Conservation (phyloP, 2,888 invertebrate genomes). For the Drosophila prostipennis region DNA sequence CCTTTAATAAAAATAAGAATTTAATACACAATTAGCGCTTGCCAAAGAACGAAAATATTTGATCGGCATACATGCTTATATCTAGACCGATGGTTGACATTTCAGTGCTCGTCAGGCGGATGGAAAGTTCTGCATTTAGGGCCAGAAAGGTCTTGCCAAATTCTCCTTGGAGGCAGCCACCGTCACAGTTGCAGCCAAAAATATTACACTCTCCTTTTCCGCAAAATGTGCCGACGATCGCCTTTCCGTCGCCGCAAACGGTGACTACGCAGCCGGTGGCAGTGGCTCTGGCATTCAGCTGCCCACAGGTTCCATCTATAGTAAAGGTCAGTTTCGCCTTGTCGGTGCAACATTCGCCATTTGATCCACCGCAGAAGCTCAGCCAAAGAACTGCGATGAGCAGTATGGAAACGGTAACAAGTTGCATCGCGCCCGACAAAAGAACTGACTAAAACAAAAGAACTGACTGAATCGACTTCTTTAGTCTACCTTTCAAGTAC, state of each 20-base stretch:
- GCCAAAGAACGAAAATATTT: too few relatives aligned
- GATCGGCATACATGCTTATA: too few relatives aligned
- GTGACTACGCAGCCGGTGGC: neutral
- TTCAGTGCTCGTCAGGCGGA: neutral
- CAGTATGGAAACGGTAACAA: neutral
- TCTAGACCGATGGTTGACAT: neutral
- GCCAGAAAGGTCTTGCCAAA: neutral
- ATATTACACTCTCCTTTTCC: conserved; percentile 1
- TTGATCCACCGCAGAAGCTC: neutral
- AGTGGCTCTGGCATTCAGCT: neutral
- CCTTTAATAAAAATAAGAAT: too few relatives aligned
- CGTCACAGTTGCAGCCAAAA: neutral
- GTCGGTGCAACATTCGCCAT: conserved; percentile 2
- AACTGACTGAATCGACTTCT: neutral
- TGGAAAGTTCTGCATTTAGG: neutral
- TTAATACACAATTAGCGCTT: too few relatives aligned
- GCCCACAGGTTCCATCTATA: conserved; percentile 8
- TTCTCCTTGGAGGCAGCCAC: neutral
- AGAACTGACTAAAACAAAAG: too few relatives aligned
- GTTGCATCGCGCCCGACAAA: neutral
- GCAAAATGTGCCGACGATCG: neutral
- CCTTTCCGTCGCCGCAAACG: conserved; percentile 2
- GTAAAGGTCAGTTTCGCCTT: conserved; percentile 3
- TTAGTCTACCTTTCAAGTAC: too few relatives aligned
- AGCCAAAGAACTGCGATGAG: neutral